phyloP scores from a whole-genome alignment of 2,797 vertebrate species.

The Lacerta viridis region DNA sequence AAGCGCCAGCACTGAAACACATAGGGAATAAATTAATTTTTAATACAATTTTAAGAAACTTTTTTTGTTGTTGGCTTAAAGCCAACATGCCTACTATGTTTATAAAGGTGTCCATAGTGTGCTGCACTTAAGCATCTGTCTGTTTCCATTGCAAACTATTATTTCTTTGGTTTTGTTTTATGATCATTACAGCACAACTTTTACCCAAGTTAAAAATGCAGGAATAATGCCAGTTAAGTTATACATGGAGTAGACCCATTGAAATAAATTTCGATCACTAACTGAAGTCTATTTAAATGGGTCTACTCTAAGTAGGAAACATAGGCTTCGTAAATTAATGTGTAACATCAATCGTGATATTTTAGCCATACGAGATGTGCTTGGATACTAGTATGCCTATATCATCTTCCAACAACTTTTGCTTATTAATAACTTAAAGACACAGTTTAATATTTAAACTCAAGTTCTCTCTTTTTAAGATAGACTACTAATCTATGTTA shows the following conservation, averaged over 20 bases:
- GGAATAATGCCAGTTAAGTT: background rate
- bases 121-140: slow-evolving; percentile 57
- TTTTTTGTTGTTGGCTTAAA: slow-evolving; percentile 57
- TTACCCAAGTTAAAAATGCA: slow-evolving; percentile 51
- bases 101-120: slow-evolving; percentile 55
- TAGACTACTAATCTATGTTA: slow-evolving; percentile 31
- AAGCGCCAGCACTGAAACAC: slow-evolving; percentile 59
- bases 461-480: background rate
- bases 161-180: slow-evolving; percentile 58
- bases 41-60: slow-evolving; percentile 70
- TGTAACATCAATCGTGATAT: background rate
- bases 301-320: too few species aligned
- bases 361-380: background rate
- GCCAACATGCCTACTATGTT: slow-evolving; percentile 60
- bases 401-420: slow-evolving; percentile 8
- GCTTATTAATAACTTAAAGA: slow-evolving; percentile 30
- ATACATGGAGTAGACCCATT: too few species aligned
- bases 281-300: too few species aligned
- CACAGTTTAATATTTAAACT: slow-evolving; percentile 34
- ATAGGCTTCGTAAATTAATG: background rate
- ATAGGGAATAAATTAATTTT: slow-evolving; percentile 75
- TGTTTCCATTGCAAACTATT: slow-evolving; percentile 67
- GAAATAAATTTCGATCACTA: too few species aligned
- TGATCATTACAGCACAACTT: slow-evolving; percentile 58
- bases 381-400: background rate